phyloP scores from a whole-genome alignment of 2,888 invertebrate genomes.

The Lycaena phlaeas region DNA sequence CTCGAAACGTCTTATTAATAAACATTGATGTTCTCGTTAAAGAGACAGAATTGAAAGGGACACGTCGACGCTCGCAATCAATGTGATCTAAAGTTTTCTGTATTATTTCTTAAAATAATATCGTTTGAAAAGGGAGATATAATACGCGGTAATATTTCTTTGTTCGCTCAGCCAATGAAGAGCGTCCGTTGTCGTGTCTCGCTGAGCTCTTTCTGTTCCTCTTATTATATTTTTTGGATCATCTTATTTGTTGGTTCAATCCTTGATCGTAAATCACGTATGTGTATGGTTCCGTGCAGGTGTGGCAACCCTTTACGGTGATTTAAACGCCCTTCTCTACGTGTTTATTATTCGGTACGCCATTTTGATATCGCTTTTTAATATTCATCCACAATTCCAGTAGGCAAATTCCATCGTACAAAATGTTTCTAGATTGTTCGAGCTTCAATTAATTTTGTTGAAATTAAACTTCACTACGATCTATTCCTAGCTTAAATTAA shows the following conservation, averaged over 20 bases:
- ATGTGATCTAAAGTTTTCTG: constrained; percentile 7
- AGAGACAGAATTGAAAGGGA: background rate
- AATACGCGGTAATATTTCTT: constrained; percentile 62
- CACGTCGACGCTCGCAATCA: background rate
- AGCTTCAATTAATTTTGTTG: constrained; percentile 17
- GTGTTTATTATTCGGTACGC: constrained; percentile 11
- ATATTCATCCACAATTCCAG: background rate
- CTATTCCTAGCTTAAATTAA: constrained; percentile 32
- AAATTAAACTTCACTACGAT: constrained; percentile 19
- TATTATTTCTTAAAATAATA: constrained; percentile 24
- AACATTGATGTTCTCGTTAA: background rate
- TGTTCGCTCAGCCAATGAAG: constrained; percentile 64
- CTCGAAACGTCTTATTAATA: constrained; percentile 5
- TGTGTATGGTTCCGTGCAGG: constrained; percentile 55
- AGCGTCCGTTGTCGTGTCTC: constrained; percentile 58
- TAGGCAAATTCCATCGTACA: background rate
- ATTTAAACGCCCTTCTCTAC: constrained; percentile 4
- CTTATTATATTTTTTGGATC: constrained; percentile 67
- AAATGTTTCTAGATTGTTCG: constrained; percentile 16
- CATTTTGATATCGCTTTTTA: constrained; percentile 13
- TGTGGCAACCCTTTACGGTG: constrained; percentile 54
- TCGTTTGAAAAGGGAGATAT: constrained; percentile 41
- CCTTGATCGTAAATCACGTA: constrained; percentile 65
- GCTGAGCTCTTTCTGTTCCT: constrained; percentile 59
- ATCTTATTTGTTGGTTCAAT: constrained; percentile 67